Evolutionary conservation across 2,113 vertebrate species (phyloP), one percentile per base, ranked within the genome.

Genomic region (Tamias sibiricus): DNA sequence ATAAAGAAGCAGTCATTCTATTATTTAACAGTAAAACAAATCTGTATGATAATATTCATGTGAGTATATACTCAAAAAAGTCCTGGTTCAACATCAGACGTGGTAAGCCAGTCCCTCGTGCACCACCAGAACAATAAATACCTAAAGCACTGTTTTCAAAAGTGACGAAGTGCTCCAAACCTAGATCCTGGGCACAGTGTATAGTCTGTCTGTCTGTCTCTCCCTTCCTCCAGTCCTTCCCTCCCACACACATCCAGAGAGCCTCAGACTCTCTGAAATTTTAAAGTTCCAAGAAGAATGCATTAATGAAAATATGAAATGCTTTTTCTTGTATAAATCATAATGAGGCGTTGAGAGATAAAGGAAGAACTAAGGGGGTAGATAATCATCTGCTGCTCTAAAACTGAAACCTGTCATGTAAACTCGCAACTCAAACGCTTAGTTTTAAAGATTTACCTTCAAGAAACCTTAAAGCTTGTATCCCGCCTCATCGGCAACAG

Each of bases 391-490:
- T 96, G 90, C 93, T 92, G 87, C 94, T 95, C 19, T 97, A 94
- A 97, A 98, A 95, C 94, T 89, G 92, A 98, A 97, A 94, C 77
- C 90, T 98, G 98, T 98, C 98, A 98, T 92, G 84, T 97, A 97
- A 97, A 97, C 97, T 98, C 98, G 96, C 98, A 98, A 71, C 97
- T 93, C 97, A 97, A 98, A 98, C 94, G 98, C 97, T 47, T 96
- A 80, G 87, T 95, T 98, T 97, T 97, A 97, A 97, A 98, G 98
- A 98, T 98, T 98, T 98, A 90, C 96, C 97, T 95, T 98, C 96
- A 97, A 97, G 97, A 98, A 98, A 97, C 98, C 97, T 97, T 97
- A 98, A 98, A 98, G 97, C 95, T 91, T 98, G 95, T 98, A 26
- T 97, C 97, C 97, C 97, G 97, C 97, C 98, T 98, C 98, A 91